Conservation (phyloP, 2,888 invertebrate species). For the Nomada ruficornis region DNA sequence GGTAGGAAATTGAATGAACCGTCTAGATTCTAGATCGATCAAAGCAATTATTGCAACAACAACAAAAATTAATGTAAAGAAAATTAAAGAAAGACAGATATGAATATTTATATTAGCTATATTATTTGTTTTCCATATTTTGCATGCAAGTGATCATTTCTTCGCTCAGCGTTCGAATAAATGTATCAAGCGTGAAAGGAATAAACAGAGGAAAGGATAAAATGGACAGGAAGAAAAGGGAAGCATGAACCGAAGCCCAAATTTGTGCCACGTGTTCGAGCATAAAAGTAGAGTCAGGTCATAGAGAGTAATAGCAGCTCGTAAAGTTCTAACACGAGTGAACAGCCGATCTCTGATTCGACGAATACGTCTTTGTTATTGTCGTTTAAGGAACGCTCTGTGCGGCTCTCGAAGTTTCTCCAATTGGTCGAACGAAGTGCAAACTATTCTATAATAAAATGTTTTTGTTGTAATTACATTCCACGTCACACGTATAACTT, state of each 20-base stretch:
- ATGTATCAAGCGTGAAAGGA: background rate
- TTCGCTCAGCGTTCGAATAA: background rate
- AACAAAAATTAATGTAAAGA: no score
- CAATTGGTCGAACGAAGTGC: background rate
- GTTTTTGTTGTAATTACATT: no score
- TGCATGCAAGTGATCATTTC: no score
- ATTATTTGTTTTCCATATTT: no score
- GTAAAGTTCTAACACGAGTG: slow-evolving; percentile 58
- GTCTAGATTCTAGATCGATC: no score
- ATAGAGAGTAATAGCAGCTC: slow-evolving; percentile 54
- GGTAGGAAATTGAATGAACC: no score
- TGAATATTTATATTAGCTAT: no score
- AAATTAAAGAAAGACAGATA: no score
- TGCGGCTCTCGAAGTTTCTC: background rate
- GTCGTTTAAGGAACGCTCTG: slow-evolving; percentile 33
- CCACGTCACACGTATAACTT: no score
- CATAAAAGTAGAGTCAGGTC: slow-evolving; percentile 62
- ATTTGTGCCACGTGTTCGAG: slow-evolving; percentile 29
- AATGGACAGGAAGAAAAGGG: background rate
- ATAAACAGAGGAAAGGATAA: background rate
- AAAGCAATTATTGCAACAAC: no score
- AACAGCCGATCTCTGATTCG: slow-evolving; percentile 58
- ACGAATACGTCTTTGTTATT: slow-evolving; percentile 59
- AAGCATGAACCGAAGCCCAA: background rate
- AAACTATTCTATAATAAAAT: background rate